phyloP scores from a whole-genome alignment of 2,797 vertebrate species.

The Bradypodion ventrale region DNA sequence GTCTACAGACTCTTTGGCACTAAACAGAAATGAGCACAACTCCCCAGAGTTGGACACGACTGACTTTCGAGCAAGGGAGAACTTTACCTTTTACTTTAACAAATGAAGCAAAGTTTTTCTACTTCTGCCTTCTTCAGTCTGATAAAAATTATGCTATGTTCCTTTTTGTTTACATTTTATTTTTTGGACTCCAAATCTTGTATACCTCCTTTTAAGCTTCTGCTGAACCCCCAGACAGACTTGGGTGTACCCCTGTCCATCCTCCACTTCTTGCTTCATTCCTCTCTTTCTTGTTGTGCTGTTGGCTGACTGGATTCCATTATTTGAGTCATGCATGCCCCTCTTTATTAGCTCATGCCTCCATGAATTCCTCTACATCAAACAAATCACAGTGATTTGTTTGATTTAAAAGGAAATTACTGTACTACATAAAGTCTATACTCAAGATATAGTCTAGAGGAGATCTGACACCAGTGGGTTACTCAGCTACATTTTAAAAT shows the following conservation, averaged over 20 bases:
- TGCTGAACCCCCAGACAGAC: conserved; percentile 16
- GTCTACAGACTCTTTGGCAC: too few relatives aligned
- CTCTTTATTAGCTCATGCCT: conserved; percentile 30
- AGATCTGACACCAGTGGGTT: conserved; percentile 11
- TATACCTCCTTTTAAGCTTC: conserved; percentile 33
- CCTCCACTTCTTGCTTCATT: conserved; percentile 44
- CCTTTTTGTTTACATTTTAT: too few relatives aligned
- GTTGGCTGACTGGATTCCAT: conserved; percentile 57
- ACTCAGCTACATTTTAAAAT: conserved; percentile 21
- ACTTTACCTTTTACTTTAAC: too few relatives aligned
- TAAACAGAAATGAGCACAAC: too few relatives aligned
- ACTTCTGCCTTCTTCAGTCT: too few relatives aligned
- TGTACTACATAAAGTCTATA: too few relatives aligned
- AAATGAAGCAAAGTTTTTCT: too few relatives aligned
- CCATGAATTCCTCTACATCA: conserved; percentile 60
- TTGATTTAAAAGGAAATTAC: conserved; percentile 13
- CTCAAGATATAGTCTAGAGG: conserved; percentile 11
- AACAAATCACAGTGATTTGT: conserved; percentile 32
- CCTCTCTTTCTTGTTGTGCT: conserved; percentile 23
- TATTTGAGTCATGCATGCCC: conserved; percentile 57
- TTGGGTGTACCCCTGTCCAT: neutral
- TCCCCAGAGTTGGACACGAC: too few relatives aligned
- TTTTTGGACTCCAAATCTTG: neutral
- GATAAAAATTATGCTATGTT: too few relatives aligned
- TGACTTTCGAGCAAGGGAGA: too few relatives aligned